Evolutionary conservation across 1,140 invertebrate species (phyloP).

Genomic region (Drosophila chauvacae): DNA sequence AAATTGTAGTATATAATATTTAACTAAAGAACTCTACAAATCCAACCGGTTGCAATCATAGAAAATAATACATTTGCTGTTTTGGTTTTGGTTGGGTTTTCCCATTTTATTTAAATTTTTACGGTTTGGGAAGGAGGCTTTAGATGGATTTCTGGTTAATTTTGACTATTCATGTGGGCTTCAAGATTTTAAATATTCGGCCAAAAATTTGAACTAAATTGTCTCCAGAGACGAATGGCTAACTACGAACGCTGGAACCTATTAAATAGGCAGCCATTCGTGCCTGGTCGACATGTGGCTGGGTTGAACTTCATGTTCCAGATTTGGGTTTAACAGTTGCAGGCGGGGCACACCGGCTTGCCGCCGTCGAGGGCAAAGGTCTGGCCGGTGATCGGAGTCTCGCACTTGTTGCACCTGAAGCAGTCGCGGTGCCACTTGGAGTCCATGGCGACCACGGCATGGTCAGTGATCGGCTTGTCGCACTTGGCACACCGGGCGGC

Average conservation of each 20-base stretch:
- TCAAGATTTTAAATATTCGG: not conserved
- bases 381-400: constrained; percentile 86
- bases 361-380: constrained; percentile 87
- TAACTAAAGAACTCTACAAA: not conserved
- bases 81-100: not conserved
- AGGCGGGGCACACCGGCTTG: constrained; percentile 86
- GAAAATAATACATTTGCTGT: too few species aligned
- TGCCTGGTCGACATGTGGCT: not conserved
- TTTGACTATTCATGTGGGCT: not conserved
- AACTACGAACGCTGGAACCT: constrained; percentile 39
- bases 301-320: not conserved
- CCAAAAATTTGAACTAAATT: not conserved
- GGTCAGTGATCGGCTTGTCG: constrained; percentile 89
- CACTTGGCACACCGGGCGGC: constrained; percentile 91
- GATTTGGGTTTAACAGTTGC: constrained; percentile 49
- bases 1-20: too few species aligned
- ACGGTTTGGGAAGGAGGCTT: not conserved
- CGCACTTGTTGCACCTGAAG: constrained; percentile 89
- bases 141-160: not conserved
- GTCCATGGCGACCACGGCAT: constrained; percentile 88
- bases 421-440: constrained; percentile 89
- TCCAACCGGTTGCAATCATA: too few species aligned
- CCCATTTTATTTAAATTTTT: not conserved
- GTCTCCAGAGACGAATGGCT: constrained; percentile 14
- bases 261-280: not conserved